These are phyloP conservation scores for Zaprionus lachaisei DNA, from an alignment of 1,140 invertebrate species.

Conservation along the genomic window DNA sequence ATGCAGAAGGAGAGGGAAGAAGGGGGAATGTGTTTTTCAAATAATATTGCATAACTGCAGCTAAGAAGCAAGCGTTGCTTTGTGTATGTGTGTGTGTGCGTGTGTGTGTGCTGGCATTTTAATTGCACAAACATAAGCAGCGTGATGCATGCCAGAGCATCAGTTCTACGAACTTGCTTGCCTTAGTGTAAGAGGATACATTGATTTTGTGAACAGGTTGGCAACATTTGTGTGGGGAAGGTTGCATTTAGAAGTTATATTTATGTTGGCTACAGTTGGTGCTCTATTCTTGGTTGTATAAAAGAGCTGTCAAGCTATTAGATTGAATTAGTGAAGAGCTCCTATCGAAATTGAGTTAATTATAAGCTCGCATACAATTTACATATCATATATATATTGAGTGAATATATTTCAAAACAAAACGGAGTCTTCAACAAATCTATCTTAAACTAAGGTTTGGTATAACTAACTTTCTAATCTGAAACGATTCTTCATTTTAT, in stretches of 20 bases:
- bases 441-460: too few relatives aligned
- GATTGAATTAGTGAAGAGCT: too few relatives aligned
- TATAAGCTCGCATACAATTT: too few relatives aligned
- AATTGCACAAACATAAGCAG: constrained; percentile 53
- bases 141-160: constrained; percentile 32
- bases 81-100: constrained; percentile 9
- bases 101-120: constrained; percentile 46
- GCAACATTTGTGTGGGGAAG: not conserved
- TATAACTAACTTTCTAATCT: too few relatives aligned
- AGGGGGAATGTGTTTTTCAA: constrained; percentile 66
- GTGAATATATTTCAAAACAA: too few relatives aligned
- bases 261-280: too few relatives aligned
- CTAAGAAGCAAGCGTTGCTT: constrained; percentile 14
- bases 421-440: too few relatives aligned
- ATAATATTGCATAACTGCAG: constrained; percentile 79
- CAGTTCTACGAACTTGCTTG: constrained; percentile 14
- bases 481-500: too few relatives aligned
- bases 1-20: not conserved
- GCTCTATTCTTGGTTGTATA: too few relatives aligned
- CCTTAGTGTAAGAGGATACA: not conserved
- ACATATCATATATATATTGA: too few relatives aligned
- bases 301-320: too few relatives aligned
- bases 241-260: not conserved
- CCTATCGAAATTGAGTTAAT: too few relatives aligned
- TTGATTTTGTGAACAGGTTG: not conserved